Percentiles rank a stretch among this genome's conserved stretches.
phyloP scores from a whole-genome alignment of 1,140 invertebrate genomes.

The Zophobas atratus region DNA sequence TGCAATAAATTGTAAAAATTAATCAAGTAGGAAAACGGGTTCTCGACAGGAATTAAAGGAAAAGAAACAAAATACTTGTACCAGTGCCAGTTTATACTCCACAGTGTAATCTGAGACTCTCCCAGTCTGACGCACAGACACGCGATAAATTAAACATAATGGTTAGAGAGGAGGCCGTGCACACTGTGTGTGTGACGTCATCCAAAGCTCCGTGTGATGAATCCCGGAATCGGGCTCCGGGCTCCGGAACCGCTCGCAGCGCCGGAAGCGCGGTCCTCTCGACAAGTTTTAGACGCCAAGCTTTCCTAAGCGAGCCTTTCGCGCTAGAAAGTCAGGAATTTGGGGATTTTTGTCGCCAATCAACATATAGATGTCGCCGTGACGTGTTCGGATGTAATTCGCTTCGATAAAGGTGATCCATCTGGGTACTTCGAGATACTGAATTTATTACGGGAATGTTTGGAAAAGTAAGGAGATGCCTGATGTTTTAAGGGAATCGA shows the following conservation, averaged over 20 bases:
- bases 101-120: conserved; percentile 50
- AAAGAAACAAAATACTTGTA: conserved; percentile 62
- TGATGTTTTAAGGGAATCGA: too few species aligned
- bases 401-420: too few species aligned
- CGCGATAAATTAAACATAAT: conserved; percentile 56
- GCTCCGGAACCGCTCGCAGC: conserved; percentile 35
- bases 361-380: conserved; percentile 16
- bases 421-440: too few species aligned
- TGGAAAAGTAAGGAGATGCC: too few species aligned
- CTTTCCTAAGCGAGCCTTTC: conserved; percentile 9
- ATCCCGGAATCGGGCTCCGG: conserved; percentile 48
- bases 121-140: conserved; percentile 53
- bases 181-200: conserved; percentile 40
- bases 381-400: too few species aligned
- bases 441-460: too few species aligned
- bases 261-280: conserved; percentile 27
- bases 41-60: conserved; percentile 61
- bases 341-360: not conserved
- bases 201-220: conserved; percentile 49
- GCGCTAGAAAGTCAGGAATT: not conserved
- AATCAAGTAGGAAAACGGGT: conserved; percentile 61
- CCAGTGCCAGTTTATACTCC: conserved; percentile 53
- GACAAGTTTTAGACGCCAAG: conserved; percentile 24
- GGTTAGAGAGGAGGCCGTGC: conserved; percentile 43
- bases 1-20: conserved; percentile 64